phyloP scores from a whole-genome alignment of 2,888 invertebrate genomes.

The Thelaira solivaga region DNA sequence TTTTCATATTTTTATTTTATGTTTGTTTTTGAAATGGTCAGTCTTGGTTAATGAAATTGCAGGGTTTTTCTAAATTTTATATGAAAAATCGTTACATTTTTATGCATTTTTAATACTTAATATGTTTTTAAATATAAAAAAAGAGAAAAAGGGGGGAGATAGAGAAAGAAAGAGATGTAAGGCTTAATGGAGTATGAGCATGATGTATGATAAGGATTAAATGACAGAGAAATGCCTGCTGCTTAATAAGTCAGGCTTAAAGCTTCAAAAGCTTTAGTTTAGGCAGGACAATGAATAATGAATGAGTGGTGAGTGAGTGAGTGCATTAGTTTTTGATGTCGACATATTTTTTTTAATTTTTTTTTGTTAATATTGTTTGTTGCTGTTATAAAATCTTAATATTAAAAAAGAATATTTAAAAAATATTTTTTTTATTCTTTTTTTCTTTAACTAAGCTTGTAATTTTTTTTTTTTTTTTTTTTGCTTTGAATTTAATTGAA shows the following conservation, averaged over 20 bases:
- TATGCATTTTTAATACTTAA: constrained; percentile 40
- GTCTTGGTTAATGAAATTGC: constrained; percentile 53
- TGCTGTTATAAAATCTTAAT: constrained; percentile 26
- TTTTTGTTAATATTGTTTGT: constrained; percentile 16
- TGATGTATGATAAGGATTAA: not conserved
- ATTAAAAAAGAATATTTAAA: constrained; percentile 29
- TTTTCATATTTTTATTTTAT: not conserved
- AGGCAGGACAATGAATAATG: not conserved
- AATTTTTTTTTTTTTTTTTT: not conserved
- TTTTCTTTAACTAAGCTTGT: not conserved
- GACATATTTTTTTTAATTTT: not conserved
- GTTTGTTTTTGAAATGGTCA: no score
- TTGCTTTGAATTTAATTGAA: constrained; percentile 3
- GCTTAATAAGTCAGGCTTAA: no score
- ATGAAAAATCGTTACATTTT: not conserved
- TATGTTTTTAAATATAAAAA: constrained; percentile 11
- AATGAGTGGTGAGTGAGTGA: no score
- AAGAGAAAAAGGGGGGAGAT: no score
- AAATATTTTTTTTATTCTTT: not conserved
- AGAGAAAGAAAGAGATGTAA: no score
- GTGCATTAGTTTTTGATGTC: no score
- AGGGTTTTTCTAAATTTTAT: not conserved
- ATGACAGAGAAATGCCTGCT: constrained; percentile 56
- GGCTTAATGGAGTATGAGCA: not conserved
- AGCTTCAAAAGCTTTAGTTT: no score